These are phyloP conservation scores for Archips crataeganus DNA, from an alignment of 2,888 invertebrate species.

Conservation along the genomic window DNA sequence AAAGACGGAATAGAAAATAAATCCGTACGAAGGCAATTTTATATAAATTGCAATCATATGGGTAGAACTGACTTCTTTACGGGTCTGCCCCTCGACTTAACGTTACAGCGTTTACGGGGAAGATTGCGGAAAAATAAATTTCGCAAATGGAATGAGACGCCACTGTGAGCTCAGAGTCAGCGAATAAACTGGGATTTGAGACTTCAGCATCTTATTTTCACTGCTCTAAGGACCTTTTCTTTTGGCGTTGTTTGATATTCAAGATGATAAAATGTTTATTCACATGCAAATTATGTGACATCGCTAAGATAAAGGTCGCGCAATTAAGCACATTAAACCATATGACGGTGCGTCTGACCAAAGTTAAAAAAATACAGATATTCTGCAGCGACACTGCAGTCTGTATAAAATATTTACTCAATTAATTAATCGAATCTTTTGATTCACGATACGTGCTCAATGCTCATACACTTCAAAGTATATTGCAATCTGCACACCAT, in stretches of 20 bases:
- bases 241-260: slow-evolving; percentile 36
- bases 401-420: background rate
- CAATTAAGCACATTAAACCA: background rate
- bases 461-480: background rate
- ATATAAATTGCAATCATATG: slow-evolving; percentile 57
- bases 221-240: slow-evolving; percentile 48
- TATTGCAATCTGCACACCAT: background rate
- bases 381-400: too few relatives aligned
- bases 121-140: slow-evolving; percentile 69
- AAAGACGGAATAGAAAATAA: slow-evolving; percentile 40
- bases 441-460: background rate
- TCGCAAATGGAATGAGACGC: slow-evolving; percentile 63
- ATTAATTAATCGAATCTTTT: background rate
- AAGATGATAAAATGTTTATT: slow-evolving; percentile 28
- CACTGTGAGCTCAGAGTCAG: slow-evolving; percentile 47
- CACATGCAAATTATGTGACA: slow-evolving; percentile 2
- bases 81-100: slow-evolving; percentile 56
- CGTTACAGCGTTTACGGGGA: slow-evolving; percentile 57
- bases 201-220: slow-evolving; percentile 48
- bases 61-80: slow-evolving; percentile 59
- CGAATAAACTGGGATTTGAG: slow-evolving; percentile 54
- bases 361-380: too few relatives aligned
- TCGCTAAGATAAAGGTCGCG: background rate
- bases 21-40: slow-evolving; percentile 48
- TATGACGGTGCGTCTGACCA: too few relatives aligned